These are phyloP conservation scores for Phocides pigmalion DNA, from an alignment of 1,140 invertebrate genomes.

Conservation along the genomic window DNA sequence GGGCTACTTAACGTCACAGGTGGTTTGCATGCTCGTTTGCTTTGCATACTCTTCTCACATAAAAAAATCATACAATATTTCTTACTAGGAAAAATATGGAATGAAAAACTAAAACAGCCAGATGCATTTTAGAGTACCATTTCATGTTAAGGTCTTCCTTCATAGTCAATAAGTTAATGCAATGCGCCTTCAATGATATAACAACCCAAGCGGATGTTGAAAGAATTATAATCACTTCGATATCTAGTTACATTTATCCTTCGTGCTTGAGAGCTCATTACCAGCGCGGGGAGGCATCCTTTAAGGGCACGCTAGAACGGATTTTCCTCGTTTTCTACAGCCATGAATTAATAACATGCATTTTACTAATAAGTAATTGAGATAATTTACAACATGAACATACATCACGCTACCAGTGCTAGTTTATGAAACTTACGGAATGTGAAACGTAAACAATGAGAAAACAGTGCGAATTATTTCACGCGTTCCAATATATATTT, in stretches of 20 bases:
- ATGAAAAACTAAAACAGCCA: neutral
- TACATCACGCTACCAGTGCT: neutral
- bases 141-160: conserved; percentile 15
- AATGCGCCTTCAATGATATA: conserved; percentile 30
- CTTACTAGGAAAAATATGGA: neutral
- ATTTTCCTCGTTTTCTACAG: conserved; percentile 66
- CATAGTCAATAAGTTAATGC: conserved; percentile 12
- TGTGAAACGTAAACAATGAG: neutral
- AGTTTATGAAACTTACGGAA: neutral
- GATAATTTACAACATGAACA: conserved; percentile 20
- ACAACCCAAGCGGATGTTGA: conserved; percentile 22
- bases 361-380: conserved; percentile 14
- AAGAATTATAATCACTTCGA: conserved; percentile 33
- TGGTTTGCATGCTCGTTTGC: too few relatives aligned
- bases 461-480: neutral
- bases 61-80: too few relatives aligned
- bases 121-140: neutral
- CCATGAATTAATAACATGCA: conserved; percentile 49
- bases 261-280: conserved; percentile 33
- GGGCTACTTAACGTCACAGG: too few relatives aligned
- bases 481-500: neutral
- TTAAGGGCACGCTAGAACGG: conserved; percentile 32
- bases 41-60: too few relatives aligned
- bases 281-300: conserved; percentile 27
- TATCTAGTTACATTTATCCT: conserved; percentile 35